Evolutionary conservation across 2,888 invertebrate species (phyloP).

Genomic region (Chironomus riparius): DNA sequence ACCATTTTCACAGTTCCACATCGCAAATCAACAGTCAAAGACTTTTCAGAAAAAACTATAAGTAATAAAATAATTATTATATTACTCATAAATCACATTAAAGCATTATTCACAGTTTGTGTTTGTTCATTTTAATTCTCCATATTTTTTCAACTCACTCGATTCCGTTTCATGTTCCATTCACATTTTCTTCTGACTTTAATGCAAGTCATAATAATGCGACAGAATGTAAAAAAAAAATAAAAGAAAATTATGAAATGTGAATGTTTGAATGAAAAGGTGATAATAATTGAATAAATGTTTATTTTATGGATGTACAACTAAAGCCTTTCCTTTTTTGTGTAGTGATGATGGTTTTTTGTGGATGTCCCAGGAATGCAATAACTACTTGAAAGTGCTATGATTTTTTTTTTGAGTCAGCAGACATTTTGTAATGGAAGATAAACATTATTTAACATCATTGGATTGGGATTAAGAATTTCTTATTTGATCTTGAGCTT

Average conservation of each 20-base stretch:
- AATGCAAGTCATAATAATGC: not conserved
- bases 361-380: too few species aligned
- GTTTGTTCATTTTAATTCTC: not conserved
- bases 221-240: not conserved
- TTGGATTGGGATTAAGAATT: too few species aligned
- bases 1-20: not conserved
- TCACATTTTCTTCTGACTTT: not conserved
- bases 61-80: not conserved
- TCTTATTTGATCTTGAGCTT: too few species aligned
- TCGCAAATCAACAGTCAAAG: not conserved
- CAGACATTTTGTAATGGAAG: too few species aligned
- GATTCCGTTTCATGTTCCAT: too few species aligned
- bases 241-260: not conserved
- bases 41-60: not conserved
- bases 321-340: not conserved
- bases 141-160: not conserved
- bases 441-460: too few species aligned
- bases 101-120: conserved; percentile 2
- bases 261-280: not conserved
- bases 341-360: too few species aligned
- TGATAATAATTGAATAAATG: conserved; percentile 10
- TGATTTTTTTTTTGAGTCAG: too few species aligned
- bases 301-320: not conserved
- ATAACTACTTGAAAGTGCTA: too few species aligned
- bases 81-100: conserved; percentile 6